Conservation (phyloP, 2,113 vertebrate genomes). For the Damaliscus lunatus region DNA sequence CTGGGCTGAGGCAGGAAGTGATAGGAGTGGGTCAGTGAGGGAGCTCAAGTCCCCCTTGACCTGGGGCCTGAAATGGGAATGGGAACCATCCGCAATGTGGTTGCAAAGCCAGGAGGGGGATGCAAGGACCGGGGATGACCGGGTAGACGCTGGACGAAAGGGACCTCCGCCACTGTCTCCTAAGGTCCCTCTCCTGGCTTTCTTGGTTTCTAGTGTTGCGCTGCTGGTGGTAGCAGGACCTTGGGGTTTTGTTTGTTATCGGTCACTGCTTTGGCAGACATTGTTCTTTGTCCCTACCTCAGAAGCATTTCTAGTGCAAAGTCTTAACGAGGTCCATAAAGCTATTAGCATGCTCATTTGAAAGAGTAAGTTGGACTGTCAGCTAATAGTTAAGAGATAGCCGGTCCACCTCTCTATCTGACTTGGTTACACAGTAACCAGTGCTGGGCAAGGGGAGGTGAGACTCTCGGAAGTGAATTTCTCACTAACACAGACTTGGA, state of each 20-base stretch:
- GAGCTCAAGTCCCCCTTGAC: not conserved
- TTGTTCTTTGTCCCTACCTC: not conserved
- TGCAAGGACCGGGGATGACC: not conserved
- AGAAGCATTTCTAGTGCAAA: conserved; percentile 40
- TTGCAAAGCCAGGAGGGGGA: not conserved
- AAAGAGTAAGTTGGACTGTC: not conserved
- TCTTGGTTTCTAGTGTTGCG: not conserved
- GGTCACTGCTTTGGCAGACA: not conserved
- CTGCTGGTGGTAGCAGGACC: not conserved
- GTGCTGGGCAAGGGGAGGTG: not conserved
- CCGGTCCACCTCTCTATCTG: not conserved
- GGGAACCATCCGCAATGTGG: not conserved
- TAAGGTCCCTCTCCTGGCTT: not conserved
- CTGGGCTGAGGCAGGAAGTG: not conserved
- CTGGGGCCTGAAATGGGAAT: not conserved
- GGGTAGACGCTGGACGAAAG: not conserved
- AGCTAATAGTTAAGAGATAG: conserved; percentile 39
- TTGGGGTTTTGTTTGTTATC: not conserved
- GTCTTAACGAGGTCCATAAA: conserved; percentile 37
- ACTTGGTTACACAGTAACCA: conserved; percentile 48
- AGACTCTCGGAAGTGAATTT: not conserved
- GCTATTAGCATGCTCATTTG: not conserved
- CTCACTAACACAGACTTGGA: not conserved
- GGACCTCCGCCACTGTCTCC: not conserved
- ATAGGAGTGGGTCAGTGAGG: not conserved